Evolutionary conservation across 1,140 invertebrate species (phyloP), one percentile per base, ranked within the genome.

Genomic region (Drosophila jambulina): DNA sequence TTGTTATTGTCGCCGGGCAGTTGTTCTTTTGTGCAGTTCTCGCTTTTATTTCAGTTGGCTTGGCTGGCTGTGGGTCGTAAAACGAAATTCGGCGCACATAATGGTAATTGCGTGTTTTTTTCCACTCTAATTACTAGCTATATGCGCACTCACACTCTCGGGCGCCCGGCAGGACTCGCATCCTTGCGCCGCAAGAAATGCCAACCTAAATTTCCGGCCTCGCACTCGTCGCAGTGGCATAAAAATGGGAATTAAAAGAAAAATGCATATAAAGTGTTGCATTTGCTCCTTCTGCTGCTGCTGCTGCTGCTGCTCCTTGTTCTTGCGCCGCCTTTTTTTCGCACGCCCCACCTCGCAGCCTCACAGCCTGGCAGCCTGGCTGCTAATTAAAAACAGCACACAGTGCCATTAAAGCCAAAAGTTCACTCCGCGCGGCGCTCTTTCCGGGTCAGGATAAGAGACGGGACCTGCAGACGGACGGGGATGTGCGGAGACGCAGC

Each of bases 191-290:
- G 40, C 77, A 88, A 84, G 83, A 83, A 84, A 88, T 68, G 80
- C 69, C 78, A 88, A 88, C 84, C 84, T 84, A 88, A 84, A 88
- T 88, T 86, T 78, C 76, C 70, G 74, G 77, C 69, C 51, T 42
- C 57, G 54, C 57, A 57, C 58, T 71, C 62, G 56, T 59, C 36
- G 48, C 36, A 64, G 75, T 63, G 69, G 85, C 84, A 88, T 90
- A 81, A 88, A 88, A 88, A 90, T 78, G 69, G 74, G 76, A 88
- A 90, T 88, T 88, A 90, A 88, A 88, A 88, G 80, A 90, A 88
- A 82, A 88, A 78, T 88, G 85, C 84, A 88, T 88, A 88, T 88
- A 88, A 88, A 88, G 84, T 88, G 84, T 88, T 88, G 85, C 84
- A 90, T 88, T 88, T 88, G 85, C 80, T 54, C 40, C 61, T 54